Conservation (phyloP, 1,140 invertebrate genomes). For the Asbolus verrucosus region DNA sequence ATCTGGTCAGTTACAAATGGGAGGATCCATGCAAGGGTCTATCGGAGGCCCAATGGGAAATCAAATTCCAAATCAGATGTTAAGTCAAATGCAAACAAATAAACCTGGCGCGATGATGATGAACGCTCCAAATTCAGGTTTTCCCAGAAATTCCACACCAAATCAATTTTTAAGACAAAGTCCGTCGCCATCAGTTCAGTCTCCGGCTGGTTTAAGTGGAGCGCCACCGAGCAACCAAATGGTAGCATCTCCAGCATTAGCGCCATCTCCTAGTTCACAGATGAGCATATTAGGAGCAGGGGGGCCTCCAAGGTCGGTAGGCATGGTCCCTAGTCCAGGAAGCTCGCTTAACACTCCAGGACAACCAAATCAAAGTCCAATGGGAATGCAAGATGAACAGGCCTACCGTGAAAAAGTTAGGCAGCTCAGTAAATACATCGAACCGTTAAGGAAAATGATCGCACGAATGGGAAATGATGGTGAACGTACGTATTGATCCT, state of each 20-base stretch:
- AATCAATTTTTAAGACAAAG: conserved; percentile 77
- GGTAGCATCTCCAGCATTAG: conserved; percentile 78
- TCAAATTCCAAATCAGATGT: conserved; percentile 58
- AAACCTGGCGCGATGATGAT: conserved; percentile 57
- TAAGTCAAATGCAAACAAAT: conserved; percentile 63
- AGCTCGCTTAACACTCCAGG: conserved; percentile 85
- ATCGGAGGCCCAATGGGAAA: conserved; percentile 66
- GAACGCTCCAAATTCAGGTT: conserved; percentile 53
- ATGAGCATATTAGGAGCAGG: conserved; percentile 69
- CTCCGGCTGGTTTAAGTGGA: conserved; percentile 73
- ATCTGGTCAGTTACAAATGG: conserved; percentile 62
- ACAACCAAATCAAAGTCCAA: conserved; percentile 78
- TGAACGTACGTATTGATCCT: conserved; percentile 68
- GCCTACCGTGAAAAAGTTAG: conserved; percentile 92
- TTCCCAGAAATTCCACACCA: conserved; percentile 71
- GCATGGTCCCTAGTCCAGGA: conserved; percentile 84
- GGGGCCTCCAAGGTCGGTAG: conserved; percentile 66
- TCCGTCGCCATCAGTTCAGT: conserved; percentile 77
- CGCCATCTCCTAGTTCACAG: conserved; percentile 76
- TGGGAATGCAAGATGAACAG: conserved; percentile 81
- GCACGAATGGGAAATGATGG: conserved; percentile 87
- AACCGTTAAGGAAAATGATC: conserved; percentile 90
- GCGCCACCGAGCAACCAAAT: conserved; percentile 72
- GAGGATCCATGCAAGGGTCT: conserved; percentile 63
- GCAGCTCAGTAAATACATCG: conserved; percentile 93